Conservation (phyloP, 2,888 invertebrate species). For the Julus scandinavius region DNA sequence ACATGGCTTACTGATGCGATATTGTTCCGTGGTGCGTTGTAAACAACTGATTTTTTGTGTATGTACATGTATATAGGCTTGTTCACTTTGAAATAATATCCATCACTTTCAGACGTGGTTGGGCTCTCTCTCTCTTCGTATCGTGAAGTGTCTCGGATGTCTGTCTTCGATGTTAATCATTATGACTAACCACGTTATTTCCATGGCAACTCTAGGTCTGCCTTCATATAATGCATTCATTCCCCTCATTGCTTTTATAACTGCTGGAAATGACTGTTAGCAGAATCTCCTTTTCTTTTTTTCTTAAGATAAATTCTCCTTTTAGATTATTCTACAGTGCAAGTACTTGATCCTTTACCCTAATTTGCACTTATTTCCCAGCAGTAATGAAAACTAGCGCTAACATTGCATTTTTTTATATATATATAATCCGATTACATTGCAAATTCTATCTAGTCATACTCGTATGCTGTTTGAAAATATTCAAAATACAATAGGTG, state of each 20-base stretch:
- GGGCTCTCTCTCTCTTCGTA: background rate
- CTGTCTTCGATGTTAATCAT: conserved; percentile 5
- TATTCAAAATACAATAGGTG: background rate
- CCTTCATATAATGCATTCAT: background rate
- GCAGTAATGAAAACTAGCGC: background rate
- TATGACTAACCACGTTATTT: background rate
- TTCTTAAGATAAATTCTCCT: background rate
- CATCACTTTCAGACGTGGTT: conserved; percentile 9
- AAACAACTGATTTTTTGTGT: background rate
- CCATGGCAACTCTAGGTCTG: conserved; percentile 29
- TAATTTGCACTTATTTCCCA: background rate
- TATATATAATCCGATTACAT: background rate
- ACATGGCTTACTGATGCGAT: conserved; percentile 29
- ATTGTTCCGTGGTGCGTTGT: background rate
- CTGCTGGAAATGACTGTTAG: background rate
- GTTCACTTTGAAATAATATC: conserved; percentile 34
- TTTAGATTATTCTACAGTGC: conserved; percentile 12
- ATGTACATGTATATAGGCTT: background rate
- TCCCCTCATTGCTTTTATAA: background rate
- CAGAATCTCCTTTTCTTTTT: background rate
- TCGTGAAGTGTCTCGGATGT: conserved; percentile 3
- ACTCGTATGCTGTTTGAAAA: conserved; percentile 1
- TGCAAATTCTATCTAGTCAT: background rate
- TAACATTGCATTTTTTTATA: background rate
- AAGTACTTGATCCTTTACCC: background rate